Base-by-base conservation (phyloP, 1,140 invertebrate species). In the Mactra quadrangularis region DNA sequence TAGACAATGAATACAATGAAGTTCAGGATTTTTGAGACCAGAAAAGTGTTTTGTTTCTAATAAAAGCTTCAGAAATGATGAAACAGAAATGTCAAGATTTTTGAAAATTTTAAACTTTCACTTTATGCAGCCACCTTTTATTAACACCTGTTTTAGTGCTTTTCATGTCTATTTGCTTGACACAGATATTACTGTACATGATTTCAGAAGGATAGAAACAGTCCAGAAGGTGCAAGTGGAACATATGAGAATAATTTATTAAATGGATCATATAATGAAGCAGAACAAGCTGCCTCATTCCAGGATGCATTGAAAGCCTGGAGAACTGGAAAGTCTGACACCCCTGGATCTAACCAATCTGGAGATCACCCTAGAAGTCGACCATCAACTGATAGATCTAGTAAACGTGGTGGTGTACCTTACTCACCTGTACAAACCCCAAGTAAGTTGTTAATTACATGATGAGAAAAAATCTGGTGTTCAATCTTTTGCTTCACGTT, bases 241-340 rank as follows among this genome's bases (percentile, higher is more conserved):
- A 86, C 85, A 27, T 83, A 81, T 71, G 87, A 86, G 57, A 77
- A 83, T 11, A 83, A 59, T 17, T 68, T 78, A 17, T 86, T 89
- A 7, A 78, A 89, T 29, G 92, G 92, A 15, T 47, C 82, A 25
- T 93, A 92, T 84, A 78, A 92, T 75, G 92, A 93, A 64, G 83
- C 84, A n/a, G 89, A 91, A 60, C 91, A 89, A 84, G 91, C 91
- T n/a, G 88, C 88, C 9, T 89, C 89, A 15, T 93, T 93, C 72
- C 92, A 93, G 77, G 60, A 89, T 60, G 92, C 92, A n/a, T 74
- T 93, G 11, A 70, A 71, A n/a, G 90, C 90, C 27, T 93, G 92
- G 92, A 84, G 92, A 45, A 77, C 75, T 52, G 88, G 87, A 7
- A 75, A 82, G 13, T 41, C 75, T 38, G 33, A 75, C 17, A 52